These are phyloP conservation scores for Apostichopus japonicus DNA, from an alignment of 35 echinoderm and acorn worm genomes.

Conservation along the genomic window DNA sequence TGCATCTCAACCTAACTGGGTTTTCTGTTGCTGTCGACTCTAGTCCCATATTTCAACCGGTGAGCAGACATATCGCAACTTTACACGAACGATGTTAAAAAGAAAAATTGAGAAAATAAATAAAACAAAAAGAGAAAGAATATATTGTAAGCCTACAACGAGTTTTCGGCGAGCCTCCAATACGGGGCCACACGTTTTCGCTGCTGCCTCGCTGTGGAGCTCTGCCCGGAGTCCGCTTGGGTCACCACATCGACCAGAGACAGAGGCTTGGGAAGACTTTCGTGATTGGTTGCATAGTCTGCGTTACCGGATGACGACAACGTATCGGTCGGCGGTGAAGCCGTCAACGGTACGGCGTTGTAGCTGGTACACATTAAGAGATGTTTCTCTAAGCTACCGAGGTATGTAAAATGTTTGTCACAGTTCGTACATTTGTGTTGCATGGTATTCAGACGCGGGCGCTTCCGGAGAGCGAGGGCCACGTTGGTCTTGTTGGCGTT, in stretches of 20 bases:
- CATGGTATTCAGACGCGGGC: constrained; percentile 31
- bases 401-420: constrained; percentile 85
- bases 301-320: background rate
- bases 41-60: no score
- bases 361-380: constrained; percentile 63
- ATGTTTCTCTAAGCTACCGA: constrained; percentile 94
- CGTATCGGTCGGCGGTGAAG: no score
- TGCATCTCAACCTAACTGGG: no score
- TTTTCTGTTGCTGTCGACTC: no score
- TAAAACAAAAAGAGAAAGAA: background rate
- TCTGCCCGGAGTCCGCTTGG: background rate
- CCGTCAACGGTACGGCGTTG: background rate
- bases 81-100: background rate
- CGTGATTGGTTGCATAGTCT: background rate
- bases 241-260: background rate
- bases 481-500: constrained; percentile 54
- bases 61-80: no score
- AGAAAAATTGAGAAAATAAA: background rate
- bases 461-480: constrained; percentile 23
- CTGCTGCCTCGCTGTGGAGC: background rate
- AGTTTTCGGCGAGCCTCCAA: background rate
- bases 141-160: background rate
- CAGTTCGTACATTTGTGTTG: constrained; percentile 89
- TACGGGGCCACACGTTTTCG: background rate
- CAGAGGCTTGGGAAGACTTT: background rate